Evolutionary conservation across 1,140 invertebrate species (phyloP).

Genomic region (Dinoponera quadriceps): DNA sequence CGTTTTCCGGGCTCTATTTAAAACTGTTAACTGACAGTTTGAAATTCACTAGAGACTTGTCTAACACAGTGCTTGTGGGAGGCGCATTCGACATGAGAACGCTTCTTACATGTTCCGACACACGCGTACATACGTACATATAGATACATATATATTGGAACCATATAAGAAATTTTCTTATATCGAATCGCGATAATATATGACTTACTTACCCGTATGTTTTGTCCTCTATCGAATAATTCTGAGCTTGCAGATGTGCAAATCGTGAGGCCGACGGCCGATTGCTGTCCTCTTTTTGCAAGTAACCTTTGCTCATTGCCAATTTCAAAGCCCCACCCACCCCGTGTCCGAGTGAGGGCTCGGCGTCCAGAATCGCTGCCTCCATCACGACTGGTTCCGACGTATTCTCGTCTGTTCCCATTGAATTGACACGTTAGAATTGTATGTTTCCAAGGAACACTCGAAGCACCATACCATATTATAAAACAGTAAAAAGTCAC

Average conservation of each 20-base stretch:
- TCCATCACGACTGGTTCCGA: constrained; percentile 86
- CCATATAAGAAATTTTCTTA: constrained; percentile 63
- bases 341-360: constrained; percentile 97
- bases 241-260: constrained; percentile 93
- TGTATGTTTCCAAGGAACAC: neutral
- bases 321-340: constrained; percentile 96
- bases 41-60: constrained; percentile 73
- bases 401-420: constrained; percentile 78
- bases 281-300: constrained; percentile 93
- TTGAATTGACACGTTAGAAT: neutral
- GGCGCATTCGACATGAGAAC: constrained; percentile 63
- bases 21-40: constrained; percentile 74
- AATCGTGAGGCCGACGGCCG: constrained; percentile 90
- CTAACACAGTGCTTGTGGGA: constrained; percentile 62
- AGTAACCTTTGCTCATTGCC: constrained; percentile 97
- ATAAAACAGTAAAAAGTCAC: constrained; percentile 16
- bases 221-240: constrained; percentile 99
- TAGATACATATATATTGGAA: constrained; percentile 4
- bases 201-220: constrained; percentile 89
- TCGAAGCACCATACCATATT: neutral
- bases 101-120: constrained; percentile 48
- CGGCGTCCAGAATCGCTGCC: constrained; percentile 95
- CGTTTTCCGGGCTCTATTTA: constrained; percentile 71
- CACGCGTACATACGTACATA: no score
- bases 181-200: constrained; percentile 54